Evolutionary conservation across 2,797 vertebrate species (phyloP).

Genomic region (Acrossocheilus fasciatus): DNA sequence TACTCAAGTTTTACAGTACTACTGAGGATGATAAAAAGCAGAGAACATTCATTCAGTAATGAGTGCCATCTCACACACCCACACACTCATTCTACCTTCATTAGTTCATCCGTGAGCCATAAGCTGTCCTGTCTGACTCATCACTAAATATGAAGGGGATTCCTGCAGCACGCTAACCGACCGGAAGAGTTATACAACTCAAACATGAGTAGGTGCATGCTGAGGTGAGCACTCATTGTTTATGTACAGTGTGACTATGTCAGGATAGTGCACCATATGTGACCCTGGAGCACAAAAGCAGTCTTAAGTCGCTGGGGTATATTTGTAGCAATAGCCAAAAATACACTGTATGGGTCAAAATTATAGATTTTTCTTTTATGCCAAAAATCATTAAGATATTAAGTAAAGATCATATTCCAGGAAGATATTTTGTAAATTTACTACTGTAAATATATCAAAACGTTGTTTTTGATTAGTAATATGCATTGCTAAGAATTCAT

Average conservation of each 20-base stretch:
- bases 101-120: slow-evolving; percentile 45
- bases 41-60: background rate
- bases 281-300: too few relatives aligned
- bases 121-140: slow-evolving; percentile 46
- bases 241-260: background rate
- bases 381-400: too few relatives aligned
- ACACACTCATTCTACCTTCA: slow-evolving; percentile 25
- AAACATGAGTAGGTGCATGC: slow-evolving; percentile 1
- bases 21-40: background rate
- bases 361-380: too few relatives aligned
- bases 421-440: too few relatives aligned
- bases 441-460: too few relatives aligned
- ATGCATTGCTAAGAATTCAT: too few relatives aligned
- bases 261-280: background rate
- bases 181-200: background rate
- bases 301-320: too few relatives aligned
- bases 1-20: background rate
- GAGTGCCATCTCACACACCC: slow-evolving; percentile 19
- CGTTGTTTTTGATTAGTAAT: too few relatives aligned
- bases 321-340: too few relatives aligned
- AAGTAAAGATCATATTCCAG: too few relatives aligned
- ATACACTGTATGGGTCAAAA: too few relatives aligned
- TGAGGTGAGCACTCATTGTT: slow-evolving; percentile 3
- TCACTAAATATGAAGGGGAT: slow-evolving; percentile 27
- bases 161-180: background rate